These are phyloP conservation scores for Phaethornis superciliosus DNA, from an alignment of 2,113 vertebrate species.

Conservation along the genomic window DNA sequence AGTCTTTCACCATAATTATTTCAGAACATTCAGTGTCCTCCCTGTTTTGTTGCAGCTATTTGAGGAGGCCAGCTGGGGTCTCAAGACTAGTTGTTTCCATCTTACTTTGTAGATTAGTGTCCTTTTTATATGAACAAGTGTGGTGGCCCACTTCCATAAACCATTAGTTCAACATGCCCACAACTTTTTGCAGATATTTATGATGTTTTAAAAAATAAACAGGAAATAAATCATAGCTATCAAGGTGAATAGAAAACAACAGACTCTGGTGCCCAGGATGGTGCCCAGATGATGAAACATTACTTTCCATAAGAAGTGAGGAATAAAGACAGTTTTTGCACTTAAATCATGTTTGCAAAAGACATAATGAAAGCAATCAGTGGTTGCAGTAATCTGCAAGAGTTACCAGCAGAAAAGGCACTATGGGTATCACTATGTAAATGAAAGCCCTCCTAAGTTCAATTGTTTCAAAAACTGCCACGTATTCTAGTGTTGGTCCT, in stretches of 20 bases:
- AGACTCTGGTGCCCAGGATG: not conserved
- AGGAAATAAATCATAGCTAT: not conserved
- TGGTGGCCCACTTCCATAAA: not conserved
- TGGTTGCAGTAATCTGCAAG: not conserved
- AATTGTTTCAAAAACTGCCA: not conserved
- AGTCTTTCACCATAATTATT: not conserved
- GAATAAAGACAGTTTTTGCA: not conserved
- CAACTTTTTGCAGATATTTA: not conserved
- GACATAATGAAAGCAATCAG: not conserved
- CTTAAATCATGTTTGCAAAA: not conserved
- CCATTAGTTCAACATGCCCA: not conserved
- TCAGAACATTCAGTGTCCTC: not conserved
- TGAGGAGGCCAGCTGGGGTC: rapidly evolving
- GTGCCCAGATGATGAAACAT: not conserved
- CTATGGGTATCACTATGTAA: not conserved
- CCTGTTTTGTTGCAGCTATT: not conserved
- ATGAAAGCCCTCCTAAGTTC: not conserved
- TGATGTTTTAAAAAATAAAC: not conserved
- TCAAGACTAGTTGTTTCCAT: not conserved
- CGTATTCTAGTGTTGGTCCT: not conserved
- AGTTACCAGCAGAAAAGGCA: not conserved
- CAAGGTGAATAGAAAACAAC: not conserved
- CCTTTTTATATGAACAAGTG: not conserved
- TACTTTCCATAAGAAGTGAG: not conserved
- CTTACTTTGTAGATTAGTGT: not conserved